Base-by-base conservation (phyloP, 2,797 vertebrate species). In the Delichon dasypus region DNA sequence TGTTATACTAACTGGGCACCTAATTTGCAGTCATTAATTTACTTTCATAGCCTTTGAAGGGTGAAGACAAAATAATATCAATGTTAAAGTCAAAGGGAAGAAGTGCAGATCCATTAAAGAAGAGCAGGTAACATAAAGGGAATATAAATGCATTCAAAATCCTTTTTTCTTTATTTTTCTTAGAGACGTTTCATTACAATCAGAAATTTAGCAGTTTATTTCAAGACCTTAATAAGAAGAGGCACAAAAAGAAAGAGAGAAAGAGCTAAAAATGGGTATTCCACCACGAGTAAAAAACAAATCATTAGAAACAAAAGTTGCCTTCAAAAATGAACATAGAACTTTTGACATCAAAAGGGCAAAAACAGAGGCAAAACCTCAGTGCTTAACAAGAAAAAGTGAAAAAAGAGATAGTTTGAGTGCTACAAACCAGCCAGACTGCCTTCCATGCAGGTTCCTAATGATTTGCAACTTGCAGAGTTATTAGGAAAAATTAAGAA, bases 401-500 rank as follows among this genome's bases (percentile, higher is more conserved):
- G 7, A 62, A 14, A 67, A n/a, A 71, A n/a, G 47, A 65, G 1
- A 38, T 42, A 2, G 22, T 38, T 36, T 75, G 66, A 47, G 54
- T 27, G 14, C 32, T 54, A 16, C 25, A 44, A 51, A 44, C 19
- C 66, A 70, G 42, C 9, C 58, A 70, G 55, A 16, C 20, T 66
- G 19, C 53, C 48, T 78, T 55, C 79, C 55, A 6, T 38, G 13
- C 51, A 64, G 51, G 13, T 20, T 89, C 67, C 55, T 92, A 70
- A 70, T 73, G 60, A 66, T 47, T 89, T 13, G 1, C 84, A 66
- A 40, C 78, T 88, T 32, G 18, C 58, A 84, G 50, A 80, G 32
- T 72, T 58, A 78, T 54, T 58, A 88, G 40, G 61, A 78, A 88
- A 88, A 94, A 93, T 90, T 91, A 93, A 75, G 62, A 78, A 48